Percentiles rank a stretch among this genome's conserved stretches.
Conservation (phyloP, 1,140 invertebrate species). For the Xylocopa sonorina region DNA sequence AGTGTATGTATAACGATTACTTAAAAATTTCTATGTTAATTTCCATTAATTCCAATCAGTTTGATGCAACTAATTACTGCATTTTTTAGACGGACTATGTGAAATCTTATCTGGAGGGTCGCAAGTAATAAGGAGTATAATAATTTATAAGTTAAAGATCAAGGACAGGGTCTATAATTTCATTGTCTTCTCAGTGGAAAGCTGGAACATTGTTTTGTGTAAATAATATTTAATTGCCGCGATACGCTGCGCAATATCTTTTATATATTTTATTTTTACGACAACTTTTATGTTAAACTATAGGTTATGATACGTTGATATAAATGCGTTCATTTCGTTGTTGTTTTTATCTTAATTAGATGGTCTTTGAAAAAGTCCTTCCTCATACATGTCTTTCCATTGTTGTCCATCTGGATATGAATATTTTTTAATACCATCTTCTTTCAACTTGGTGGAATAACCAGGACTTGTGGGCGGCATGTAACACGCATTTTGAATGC, state of each 20-base stretch:
- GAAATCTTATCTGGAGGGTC: conserved; percentile 69
- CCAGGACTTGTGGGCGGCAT: conserved; percentile 88
- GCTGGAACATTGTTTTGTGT: neutral
- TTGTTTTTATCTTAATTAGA: neutral
- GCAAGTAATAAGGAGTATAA: conserved; percentile 12
- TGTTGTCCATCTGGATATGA: conserved; percentile 89
- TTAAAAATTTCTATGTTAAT: neutral
- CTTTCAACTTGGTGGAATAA: conserved; percentile 90
- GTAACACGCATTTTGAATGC: conserved; percentile 87
- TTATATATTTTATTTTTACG: no score
- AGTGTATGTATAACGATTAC: conserved; percentile 84
- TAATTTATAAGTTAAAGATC: neutral
- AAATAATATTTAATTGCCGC: neutral
- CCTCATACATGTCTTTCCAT: conserved; percentile 87
- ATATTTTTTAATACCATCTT: conserved; percentile 85
- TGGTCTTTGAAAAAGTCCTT: conserved; percentile 77
- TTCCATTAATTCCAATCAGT: neutral
- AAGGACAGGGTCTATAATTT: neutral
- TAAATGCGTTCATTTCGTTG: conserved; percentile 1
- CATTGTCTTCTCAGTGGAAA: neutral
- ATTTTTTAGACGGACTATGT: conserved; percentile 78
- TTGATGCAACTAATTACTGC: conserved; percentile 19
- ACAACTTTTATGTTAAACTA: neutral
- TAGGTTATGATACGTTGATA: conserved; percentile 10
- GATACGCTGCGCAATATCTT: no score